These are phyloP conservation scores for Clunio marinus DNA, from an alignment of 2,888 invertebrate species.

Conservation along the genomic window DNA sequence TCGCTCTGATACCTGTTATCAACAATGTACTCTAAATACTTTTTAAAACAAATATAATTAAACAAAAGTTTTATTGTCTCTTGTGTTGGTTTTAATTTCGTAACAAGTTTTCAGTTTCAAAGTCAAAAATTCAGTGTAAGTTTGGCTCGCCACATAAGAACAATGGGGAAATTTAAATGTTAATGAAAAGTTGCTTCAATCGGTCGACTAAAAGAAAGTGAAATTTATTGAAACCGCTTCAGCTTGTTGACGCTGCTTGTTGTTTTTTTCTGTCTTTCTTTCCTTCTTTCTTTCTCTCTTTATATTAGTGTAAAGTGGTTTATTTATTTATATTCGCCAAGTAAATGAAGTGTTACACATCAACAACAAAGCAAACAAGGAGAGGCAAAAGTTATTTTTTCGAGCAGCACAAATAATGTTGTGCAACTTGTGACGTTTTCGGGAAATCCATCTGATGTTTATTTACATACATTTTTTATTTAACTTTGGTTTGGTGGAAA, in stretches of 20 bases:
- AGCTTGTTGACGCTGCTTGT: not conserved
- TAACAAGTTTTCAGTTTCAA: conserved; percentile 20
- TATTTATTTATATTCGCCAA: too few species aligned
- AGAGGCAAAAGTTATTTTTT: not conserved
- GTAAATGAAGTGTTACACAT: not conserved
- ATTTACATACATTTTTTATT: too few species aligned
- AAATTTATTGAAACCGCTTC: conserved; percentile 1
- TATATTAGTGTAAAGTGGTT: not conserved
- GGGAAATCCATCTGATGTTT: not conserved
- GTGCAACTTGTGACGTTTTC: not conserved
- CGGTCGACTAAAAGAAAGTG: conserved; percentile 30
- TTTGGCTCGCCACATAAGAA: not conserved
- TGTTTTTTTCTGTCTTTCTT: not conserved
- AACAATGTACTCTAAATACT: not conserved
- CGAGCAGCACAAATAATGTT: not conserved
- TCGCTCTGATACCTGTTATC: conserved; percentile 9
- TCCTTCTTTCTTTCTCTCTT: too few species aligned
- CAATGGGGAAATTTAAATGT: conserved; percentile 26
- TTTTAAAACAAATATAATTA: not conserved
- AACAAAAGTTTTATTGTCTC: not conserved
- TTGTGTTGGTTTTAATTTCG: conserved; percentile 6
- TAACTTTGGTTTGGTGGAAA: not conserved
- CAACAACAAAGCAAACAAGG: too few species aligned
- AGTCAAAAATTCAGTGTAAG: conserved; percentile 5
- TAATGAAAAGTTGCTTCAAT: conserved; percentile 30